phyloP scores from a whole-genome alignment of 2,113 vertebrate species.

The Motacilla tschutschensis region DNA sequence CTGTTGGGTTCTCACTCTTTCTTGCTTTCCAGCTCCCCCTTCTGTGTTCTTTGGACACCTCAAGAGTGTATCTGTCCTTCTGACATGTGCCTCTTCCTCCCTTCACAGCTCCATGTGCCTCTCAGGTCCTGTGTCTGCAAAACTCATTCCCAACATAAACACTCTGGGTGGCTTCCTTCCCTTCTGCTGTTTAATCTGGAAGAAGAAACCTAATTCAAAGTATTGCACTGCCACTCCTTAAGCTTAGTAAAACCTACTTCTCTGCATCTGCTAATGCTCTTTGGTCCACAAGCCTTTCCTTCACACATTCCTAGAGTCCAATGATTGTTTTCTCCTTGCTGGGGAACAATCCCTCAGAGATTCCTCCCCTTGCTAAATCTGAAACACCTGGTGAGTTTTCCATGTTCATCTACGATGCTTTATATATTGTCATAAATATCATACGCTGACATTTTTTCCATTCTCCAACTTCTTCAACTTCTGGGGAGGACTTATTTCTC shows the following conservation, averaged over 20 bases:
- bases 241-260: background rate
- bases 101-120: background rate
- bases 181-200: slow-evolving; percentile 17
- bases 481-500: background rate
- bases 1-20: background rate
- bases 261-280: background rate
- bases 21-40: background rate
- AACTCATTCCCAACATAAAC: background rate
- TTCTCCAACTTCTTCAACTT: background rate
- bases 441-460: background rate
- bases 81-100: background rate
- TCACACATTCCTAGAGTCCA: background rate
- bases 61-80: background rate
- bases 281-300: background rate
- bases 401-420: background rate
- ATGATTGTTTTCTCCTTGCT: background rate
- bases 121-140: background rate
- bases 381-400: background rate
- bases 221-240: background rate
- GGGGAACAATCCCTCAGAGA: background rate
- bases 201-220: slow-evolving; percentile 5
- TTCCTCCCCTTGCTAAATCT: background rate
- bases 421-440: background rate
- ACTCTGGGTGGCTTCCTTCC: background rate
- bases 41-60: slow-evolving; percentile 1